Evolutionary conservation across 2,113 vertebrate genomes (phyloP).

Genomic region (Tetrax tetrax): DNA sequence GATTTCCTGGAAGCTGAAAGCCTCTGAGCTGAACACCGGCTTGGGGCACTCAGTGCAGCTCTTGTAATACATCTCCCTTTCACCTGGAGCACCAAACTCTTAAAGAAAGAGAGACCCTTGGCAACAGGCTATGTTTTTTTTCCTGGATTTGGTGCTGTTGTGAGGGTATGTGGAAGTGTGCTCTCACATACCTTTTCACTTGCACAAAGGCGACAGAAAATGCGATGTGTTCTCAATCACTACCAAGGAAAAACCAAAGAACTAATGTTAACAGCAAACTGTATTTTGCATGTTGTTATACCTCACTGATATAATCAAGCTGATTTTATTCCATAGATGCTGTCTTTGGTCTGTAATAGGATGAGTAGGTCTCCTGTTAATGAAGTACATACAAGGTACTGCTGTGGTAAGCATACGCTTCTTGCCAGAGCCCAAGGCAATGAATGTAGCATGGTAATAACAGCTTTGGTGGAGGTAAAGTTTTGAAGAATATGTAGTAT

Average conservation of each 20-base stretch:
- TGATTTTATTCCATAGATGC: not conserved
- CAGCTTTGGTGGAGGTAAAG: not conserved
- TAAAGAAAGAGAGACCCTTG: not conserved
- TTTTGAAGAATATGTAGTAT: not conserved
- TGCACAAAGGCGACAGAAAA: not conserved
- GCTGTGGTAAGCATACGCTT: not conserved
- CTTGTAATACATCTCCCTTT: not conserved
- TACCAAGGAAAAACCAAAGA: not conserved
- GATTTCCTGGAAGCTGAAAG: not conserved
- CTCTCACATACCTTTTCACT: not conserved
- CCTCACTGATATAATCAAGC: not conserved
- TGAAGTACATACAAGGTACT: not conserved
- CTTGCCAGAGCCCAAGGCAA: not conserved
- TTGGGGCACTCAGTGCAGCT: not conserved
- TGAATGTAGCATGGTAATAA: not conserved
- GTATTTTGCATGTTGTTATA: not conserved
- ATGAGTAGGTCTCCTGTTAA: not conserved
- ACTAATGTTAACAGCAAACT: not conserved
- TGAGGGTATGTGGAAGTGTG: not conserved
- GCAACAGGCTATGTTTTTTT: not conserved
- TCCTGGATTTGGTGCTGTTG: not conserved
- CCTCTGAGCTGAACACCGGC: not conserved
- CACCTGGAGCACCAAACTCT: not conserved
- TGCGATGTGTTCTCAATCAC: not conserved
- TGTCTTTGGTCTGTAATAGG: not conserved